Evolutionary conservation across 1,140 invertebrate species (phyloP), one percentile per base, ranked within the genome.

Genomic region (Drosophila azteca): DNA sequence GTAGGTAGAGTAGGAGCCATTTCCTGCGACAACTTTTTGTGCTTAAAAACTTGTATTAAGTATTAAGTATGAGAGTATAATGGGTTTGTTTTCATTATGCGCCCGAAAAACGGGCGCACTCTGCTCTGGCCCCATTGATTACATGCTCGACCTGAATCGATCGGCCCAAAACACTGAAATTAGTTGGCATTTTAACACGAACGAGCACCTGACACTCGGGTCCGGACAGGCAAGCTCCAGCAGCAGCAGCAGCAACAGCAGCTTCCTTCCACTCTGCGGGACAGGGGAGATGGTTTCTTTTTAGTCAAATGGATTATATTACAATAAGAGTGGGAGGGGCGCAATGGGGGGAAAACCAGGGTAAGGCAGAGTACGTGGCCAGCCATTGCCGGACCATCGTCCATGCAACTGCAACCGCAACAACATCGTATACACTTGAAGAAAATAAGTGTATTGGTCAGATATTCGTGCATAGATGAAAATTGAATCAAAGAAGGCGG

Each of bases 121-220:
- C 79, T 82, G 74, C 78, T 79, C 75, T 70, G 79, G 53, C 74
- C 70, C 71, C 75, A 66, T 82, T 87, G 83, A 88, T 87, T 87
- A 88, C 82, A 85, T 82, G 78, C 17, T 17, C 46, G 48, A 39
- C 6, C 45, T 49, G 51, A 43, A 67, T 50, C 68, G 55, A 79
- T 73, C 58, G 76, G 79, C 67, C 67, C 66, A 89, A 87, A 88
- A 83, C 68, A 88, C 83, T 88, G 79, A 83, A 88, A 88, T 88
- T 88, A 88, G 84, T 89, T 88, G 79, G 79, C 84, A 89, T 88
- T 88, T 87, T 88, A 88, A 89, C 83, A 89, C 83, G 84, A 88
- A 73, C 83, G 84, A 88, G 70, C 83, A 88, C 84, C 83, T 88
- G 83, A 88, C 79, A 75, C 84, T 88, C 43, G 61, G 69, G 52